Percentiles rank a stretch among this genome's conserved stretches.
phyloP scores from a whole-genome alignment of 2,113 vertebrate species.

The Ceyx margarethae region DNA sequence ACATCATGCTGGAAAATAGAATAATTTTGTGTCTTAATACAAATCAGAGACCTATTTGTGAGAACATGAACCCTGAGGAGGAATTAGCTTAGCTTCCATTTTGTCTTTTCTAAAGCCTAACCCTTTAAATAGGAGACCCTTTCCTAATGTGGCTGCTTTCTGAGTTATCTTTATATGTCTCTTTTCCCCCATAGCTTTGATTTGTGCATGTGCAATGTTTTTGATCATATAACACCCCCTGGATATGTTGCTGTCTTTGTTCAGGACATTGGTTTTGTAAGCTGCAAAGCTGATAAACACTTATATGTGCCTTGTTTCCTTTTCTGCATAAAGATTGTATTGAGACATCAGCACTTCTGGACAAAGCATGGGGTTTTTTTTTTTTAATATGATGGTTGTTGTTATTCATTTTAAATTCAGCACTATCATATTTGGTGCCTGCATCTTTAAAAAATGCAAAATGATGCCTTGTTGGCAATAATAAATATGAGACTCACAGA shows the following conservation, averaged over 20 bases:
- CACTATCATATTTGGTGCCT: constrained; percentile 59
- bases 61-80: not conserved
- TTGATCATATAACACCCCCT: constrained; percentile 54
- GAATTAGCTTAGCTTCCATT: not conserved
- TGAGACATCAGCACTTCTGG: constrained; percentile 64
- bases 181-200: constrained; percentile 19
- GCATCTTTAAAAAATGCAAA: constrained; percentile 61
- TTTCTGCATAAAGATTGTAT: constrained; percentile 43
- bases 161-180: constrained; percentile 6
- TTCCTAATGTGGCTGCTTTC: constrained; percentile 27
- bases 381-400: constrained; percentile 62
- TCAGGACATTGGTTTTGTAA: constrained; percentile 45
- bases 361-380: constrained; percentile 22
- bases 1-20: constrained; percentile 24
- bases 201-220: constrained; percentile 51
- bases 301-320: constrained; percentile 57
- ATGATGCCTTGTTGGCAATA: constrained; percentile 34
- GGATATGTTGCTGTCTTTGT: constrained; percentile 51
- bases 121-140: constrained; percentile 9
- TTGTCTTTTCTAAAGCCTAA: constrained; percentile 19
- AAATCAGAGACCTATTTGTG: not conserved
- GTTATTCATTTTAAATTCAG: constrained; percentile 64
- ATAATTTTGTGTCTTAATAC: constrained; percentile 13
- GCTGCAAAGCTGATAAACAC: constrained; percentile 52
- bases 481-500: not conserved